phyloP scores from a whole-genome alignment of 2,113 vertebrate species.

The Periophthalmus modestus region DNA sequence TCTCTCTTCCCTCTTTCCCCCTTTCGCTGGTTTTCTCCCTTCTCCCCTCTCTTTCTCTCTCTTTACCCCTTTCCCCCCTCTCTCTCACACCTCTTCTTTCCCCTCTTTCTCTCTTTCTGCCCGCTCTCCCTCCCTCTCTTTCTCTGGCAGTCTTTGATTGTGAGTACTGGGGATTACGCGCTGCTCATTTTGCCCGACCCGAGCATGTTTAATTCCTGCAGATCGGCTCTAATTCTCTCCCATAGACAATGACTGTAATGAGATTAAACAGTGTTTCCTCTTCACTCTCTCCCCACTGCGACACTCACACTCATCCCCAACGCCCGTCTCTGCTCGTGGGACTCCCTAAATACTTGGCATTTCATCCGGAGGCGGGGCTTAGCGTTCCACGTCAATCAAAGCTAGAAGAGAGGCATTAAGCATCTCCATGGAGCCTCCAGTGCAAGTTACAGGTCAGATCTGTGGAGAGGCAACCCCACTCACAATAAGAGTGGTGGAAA shows the following conservation, averaged over 20 bases:
- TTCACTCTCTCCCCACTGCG: constrained; percentile 21
- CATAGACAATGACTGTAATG: constrained; percentile 78
- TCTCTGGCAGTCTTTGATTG: constrained; percentile 67
- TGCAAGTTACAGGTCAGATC: too few relatives aligned
- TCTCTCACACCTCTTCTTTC: too few relatives aligned
- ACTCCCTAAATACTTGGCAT: neutral
- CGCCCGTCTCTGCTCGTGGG: neutral
- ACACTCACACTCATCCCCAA: constrained; percentile 26
- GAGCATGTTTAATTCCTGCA: constrained; percentile 76
- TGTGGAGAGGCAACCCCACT: too few relatives aligned
- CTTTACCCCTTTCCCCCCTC: too few relatives aligned
- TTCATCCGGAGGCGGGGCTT: too few relatives aligned
- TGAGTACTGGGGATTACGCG: constrained; percentile 68
- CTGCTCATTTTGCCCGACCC: constrained; percentile 70
- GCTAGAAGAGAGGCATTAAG: too few relatives aligned
- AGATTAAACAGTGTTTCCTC: constrained; percentile 71
- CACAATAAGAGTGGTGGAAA: too few relatives aligned
- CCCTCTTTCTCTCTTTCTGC: neutral
- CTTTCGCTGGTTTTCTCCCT: neutral
- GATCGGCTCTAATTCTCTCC: constrained; percentile 76
- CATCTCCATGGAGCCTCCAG: too few relatives aligned
- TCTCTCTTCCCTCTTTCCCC: neutral
- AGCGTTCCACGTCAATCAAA: too few relatives aligned
- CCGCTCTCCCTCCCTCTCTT: neutral
- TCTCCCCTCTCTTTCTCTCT: neutral